Evolutionary conservation across 2,797 vertebrate species (phyloP).

Genomic region (Lutra lutra): DNA sequence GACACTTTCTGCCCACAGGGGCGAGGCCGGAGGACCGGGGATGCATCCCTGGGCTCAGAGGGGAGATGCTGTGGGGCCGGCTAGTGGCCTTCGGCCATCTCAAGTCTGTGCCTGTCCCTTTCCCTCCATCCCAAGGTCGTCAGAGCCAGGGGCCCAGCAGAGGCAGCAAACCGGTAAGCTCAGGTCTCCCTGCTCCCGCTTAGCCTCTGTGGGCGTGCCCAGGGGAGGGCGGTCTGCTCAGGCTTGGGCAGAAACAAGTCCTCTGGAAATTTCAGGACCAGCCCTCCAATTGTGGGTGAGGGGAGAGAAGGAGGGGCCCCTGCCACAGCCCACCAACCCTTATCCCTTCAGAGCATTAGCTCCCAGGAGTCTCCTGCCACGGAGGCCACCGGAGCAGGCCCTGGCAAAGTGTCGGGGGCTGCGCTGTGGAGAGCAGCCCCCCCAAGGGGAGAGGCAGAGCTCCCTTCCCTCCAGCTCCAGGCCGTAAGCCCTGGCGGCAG

Average conservation of each 20-base stretch:
- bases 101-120: background rate
- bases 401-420: background rate
- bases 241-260: background rate
- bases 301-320: background rate
- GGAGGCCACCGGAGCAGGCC: background rate
- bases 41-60: background rate
- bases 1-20: background rate
- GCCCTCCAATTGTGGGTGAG: background rate
- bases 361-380: background rate
- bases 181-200: background rate
- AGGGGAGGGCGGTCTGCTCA: background rate
- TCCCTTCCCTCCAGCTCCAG: background rate
- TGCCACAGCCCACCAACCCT: fast-evolving
- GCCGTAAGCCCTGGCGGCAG: background rate
- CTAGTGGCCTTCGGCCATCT: background rate
- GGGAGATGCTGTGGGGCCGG: background rate
- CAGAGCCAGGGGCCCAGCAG: background rate
- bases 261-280: background rate
- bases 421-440: background rate
- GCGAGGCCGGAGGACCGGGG: background rate
- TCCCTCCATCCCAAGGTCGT: background rate
- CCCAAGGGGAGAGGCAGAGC: background rate
- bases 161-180: background rate
- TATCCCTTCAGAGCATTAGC: background rate
- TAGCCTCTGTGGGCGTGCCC: fast-evolving